Evolutionary conservation across 2,113 vertebrate genomes (phyloP), one percentile per base, ranked within the genome.

Genomic region (Acrocephalus arundinaceus): DNA sequence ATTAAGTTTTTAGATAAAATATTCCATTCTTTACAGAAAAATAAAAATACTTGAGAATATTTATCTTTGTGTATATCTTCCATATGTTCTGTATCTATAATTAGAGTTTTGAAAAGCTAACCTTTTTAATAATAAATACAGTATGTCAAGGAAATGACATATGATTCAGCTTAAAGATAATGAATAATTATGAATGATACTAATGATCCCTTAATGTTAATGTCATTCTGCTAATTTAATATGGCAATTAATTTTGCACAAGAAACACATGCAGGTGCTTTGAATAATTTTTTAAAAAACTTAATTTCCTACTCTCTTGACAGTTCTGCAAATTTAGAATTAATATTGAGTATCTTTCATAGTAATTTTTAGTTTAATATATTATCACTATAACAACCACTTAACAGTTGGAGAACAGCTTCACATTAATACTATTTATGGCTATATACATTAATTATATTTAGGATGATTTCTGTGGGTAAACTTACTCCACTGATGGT

Each of bases 201-300:
- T 92, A 95, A 94, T 78, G 51, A 73, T 84, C 51, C 30, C 66
- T 89, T 95, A 94, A 90, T 91, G 57, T 80, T 79, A 94, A 76
- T 93, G n/a, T 73, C 54, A 83, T 72, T 91, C 58, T 94, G 37
- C n/a, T 94, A 95, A 93, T 95, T 88, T 93, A 88, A 94, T 88
- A 76, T 33, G 33, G 45, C 87, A 97, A 95, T 89, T 95, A 84
- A 91, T 97, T 94, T 97, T 86, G n/a, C 52, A 68, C 61, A 61
- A 71, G 67, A 95, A 96, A 94, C 41, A 77, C 48, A 58, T 54
- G 49, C 76, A 95, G 85, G 89, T 94, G 54, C 24, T 94, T 66
- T 71, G 55, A 87, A 55, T 84, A 3, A 16, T 82, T 65, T 90
- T 73, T 23, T 0, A 3, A 5, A 96, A 46, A 68, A 52, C 71